Evolutionary conservation across 2,888 invertebrate species (phyloP).

Genomic region (Esperia sulphurella): DNA sequence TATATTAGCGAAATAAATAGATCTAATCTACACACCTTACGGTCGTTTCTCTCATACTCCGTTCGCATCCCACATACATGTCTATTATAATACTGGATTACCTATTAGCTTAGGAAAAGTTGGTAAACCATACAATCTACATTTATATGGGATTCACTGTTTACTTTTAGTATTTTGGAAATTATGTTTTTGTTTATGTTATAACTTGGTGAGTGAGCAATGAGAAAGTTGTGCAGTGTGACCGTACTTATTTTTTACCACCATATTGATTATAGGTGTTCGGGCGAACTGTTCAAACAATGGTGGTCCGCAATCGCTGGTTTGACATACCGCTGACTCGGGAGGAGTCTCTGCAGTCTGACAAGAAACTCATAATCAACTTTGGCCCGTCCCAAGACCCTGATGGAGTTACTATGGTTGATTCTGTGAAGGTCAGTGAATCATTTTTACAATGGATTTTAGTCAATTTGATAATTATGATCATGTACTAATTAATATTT

Average conservation of each 20-base stretch:
- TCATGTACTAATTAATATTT: slow-evolving; percentile 1
- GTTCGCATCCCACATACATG: no score
- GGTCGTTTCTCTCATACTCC: no score
- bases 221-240: slow-evolving; percentile 1
- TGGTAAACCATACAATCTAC: no score
- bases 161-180: no score
- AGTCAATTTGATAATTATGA: not conserved
- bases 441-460: no score
- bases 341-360: slow-evolving; percentile 95
- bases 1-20: no score
- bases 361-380: slow-evolving; percentile 91
- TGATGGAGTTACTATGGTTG: slow-evolving; percentile 94
- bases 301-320: slow-evolving; percentile 91
- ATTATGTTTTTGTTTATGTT: no score
- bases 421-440: slow-evolving; percentile 89
- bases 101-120: no score
- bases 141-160: no score
- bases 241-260: slow-evolving; percentile 5
- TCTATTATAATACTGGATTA: no score
- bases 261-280: slow-evolving; percentile 72
- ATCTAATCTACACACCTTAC: no score
- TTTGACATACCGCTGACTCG: slow-evolving; percentile 96
- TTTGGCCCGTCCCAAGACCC: slow-evolving; percentile 93
- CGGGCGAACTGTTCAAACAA: slow-evolving; percentile 86
- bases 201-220: no score